Evolutionary conservation across 2,888 invertebrate species (phyloP).

Genomic region (Cyclophora albipunctata): DNA sequence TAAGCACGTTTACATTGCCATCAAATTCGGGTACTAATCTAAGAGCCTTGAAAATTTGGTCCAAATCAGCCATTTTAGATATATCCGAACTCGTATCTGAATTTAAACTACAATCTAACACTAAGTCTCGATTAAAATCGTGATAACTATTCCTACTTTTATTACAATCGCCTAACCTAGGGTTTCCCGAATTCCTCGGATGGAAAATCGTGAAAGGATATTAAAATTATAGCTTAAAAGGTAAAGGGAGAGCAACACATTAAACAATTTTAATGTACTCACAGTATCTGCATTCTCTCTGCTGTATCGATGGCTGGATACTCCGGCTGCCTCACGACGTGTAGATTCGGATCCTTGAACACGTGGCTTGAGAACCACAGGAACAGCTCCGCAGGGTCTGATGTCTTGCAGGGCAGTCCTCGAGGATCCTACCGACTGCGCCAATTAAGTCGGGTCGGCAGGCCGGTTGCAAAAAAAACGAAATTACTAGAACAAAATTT

Average conservation of each 20-base stretch:
- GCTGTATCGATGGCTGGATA: neutral
- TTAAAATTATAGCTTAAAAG: neutral
- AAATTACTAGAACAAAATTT: too few relatives aligned
- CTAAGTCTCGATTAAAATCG: too few relatives aligned
- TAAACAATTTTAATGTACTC: neutral
- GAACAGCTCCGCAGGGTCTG: too few relatives aligned
- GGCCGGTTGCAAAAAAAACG: too few relatives aligned
- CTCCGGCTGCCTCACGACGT: neutral
- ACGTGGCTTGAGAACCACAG: too few relatives aligned
- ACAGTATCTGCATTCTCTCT: neutral
- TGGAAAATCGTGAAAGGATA: conserved; percentile 1
- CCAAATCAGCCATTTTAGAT: neutral
- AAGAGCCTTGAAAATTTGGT: neutral
- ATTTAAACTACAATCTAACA: too few relatives aligned
- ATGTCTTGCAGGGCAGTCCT: too few relatives aligned
- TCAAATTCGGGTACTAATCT: conserved; percentile 12
- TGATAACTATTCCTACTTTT: neutral
- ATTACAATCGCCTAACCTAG: neutral
- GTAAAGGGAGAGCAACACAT: too few relatives aligned
- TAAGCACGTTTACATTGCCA: conserved; percentile 15
- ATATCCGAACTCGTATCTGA: neutral
- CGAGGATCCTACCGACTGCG: too few relatives aligned
- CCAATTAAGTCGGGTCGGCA: too few relatives aligned
- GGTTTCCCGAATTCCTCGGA: neutral
- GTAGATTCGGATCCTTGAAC: too few relatives aligned